Conservation (phyloP, 2,113 vertebrate genomes). For the Leucosticte australis region DNA sequence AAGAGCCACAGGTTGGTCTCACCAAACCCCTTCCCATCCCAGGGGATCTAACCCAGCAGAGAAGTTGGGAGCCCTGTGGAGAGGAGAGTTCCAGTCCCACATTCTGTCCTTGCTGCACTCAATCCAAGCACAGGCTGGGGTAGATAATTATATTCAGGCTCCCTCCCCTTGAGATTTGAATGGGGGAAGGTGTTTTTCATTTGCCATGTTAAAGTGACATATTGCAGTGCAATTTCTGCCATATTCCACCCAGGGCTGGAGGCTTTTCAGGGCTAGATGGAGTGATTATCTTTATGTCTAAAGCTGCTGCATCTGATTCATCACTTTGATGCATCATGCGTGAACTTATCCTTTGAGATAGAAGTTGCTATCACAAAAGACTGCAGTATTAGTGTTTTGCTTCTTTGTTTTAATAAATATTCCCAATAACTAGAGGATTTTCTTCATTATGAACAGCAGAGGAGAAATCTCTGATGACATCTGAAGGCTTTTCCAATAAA, state of each 20-base stretch:
- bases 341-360: slow-evolving; percentile 36
- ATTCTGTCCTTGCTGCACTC: not conserved
- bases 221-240: slow-evolving; percentile 12
- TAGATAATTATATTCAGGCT: not conserved
- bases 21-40: not conserved
- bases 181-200: slow-evolving; percentile 27
- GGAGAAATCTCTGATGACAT: slow-evolving; percentile 43
- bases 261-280: slow-evolving; percentile 28
- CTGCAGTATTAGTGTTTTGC: slow-evolving; percentile 8
- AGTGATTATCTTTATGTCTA: slow-evolving; percentile 54
- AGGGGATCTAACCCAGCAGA: not conserved
- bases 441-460: slow-evolving; percentile 37
- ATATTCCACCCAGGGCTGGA: slow-evolving; percentile 39
- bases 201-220: slow-evolving; percentile 20
- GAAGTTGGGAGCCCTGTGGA: not conserved
- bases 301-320: slow-evolving; percentile 53
- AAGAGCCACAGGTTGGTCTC: not conserved
- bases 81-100: not conserved
- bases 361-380: slow-evolving; percentile 3
- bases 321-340: slow-evolving; percentile 51
- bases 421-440: slow-evolving; percentile 43
- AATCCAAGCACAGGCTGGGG: not conserved
- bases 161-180: not conserved
- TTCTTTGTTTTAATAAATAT: slow-evolving; percentile 56
- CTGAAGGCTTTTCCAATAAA: slow-evolving; percentile 53